A percentile compares a stretch with the other conserved stretches of the same genome.
Conservation (phyloP, 2,113 vertebrate genomes). For the Chaenocephalus aceratus region DNA sequence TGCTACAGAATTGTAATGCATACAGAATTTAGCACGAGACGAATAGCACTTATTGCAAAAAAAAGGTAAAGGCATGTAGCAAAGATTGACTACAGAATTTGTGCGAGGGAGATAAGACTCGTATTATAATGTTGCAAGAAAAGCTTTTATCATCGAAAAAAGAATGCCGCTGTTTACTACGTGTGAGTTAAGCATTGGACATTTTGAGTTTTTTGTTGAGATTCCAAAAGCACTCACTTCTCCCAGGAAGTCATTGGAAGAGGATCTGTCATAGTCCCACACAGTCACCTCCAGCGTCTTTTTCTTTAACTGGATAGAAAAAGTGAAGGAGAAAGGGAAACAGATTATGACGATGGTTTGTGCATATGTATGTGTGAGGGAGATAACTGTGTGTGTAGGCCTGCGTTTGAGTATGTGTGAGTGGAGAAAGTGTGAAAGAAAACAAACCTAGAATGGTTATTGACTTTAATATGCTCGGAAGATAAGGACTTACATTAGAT, state of each 20-base stretch:
- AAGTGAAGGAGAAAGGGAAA: slow-evolving; percentile 29
- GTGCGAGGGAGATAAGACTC: not conserved
- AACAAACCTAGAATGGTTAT: not conserved
- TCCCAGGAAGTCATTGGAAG: slow-evolving; percentile 98
- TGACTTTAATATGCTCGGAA: not conserved
- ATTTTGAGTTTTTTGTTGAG: slow-evolving; percentile 8
- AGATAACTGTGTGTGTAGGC: not conserved
- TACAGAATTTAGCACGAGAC: not conserved
- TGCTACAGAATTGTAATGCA: not conserved
- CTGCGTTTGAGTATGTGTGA: not conserved
- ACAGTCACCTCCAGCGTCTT: slow-evolving; percentile 98
- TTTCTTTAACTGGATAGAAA: slow-evolving; percentile 92
- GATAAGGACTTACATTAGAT: not conserved
- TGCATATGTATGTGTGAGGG: not conserved
- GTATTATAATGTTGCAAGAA: not conserved
- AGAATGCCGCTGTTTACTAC: not conserved
- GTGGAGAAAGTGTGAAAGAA: not conserved
- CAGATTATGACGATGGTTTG: slow-evolving; percentile 3
- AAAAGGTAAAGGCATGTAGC: not conserved
- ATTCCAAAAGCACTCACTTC: slow-evolving; percentile 88
- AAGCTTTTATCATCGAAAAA: not conserved
- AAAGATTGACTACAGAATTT: slow-evolving; percentile 2
- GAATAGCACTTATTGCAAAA: not conserved
- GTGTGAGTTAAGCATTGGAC: not conserved
- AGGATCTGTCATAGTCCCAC: slow-evolving; percentile 99